Evolutionary conservation across 2,113 vertebrate species (phyloP).

Genomic region (Mystacornis crossleyi): DNA sequence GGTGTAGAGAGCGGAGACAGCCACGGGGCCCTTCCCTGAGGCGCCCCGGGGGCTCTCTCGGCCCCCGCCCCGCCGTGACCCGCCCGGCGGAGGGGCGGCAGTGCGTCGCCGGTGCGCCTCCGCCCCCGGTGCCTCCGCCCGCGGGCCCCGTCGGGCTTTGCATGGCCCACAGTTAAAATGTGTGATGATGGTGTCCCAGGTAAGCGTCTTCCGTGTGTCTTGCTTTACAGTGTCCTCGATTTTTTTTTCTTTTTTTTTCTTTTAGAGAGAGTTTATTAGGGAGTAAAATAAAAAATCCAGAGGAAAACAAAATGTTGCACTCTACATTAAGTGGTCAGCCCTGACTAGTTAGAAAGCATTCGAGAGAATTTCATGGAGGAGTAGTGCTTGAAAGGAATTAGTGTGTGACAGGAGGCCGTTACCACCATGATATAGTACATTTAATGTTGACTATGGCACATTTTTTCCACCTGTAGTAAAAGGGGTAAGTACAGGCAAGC

Average conservation of each 20-base stretch:
- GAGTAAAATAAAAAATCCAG: neutral
- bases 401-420: neutral
- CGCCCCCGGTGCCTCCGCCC: neutral
- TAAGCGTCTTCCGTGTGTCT: neutral
- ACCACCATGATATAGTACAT: neutral
- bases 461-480: neutral
- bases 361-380: neutral
- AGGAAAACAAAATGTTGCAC: fast-evolving
- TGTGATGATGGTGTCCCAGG: neutral
- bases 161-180: neutral
- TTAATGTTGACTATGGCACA: neutral
- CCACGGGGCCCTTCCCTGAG: fast-evolving
- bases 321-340: neutral
- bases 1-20: fast-evolving
- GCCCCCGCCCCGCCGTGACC: neutral
- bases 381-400: neutral
- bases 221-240: neutral
- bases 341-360: neutral
- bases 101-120: too few species aligned
- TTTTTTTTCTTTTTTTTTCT: neutral
- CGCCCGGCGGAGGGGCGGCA: neutral
- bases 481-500: neutral
- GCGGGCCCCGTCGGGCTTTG: neutral
- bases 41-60: fast-evolving
- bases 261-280: neutral